Evolutionary conservation across 2,113 vertebrate species (phyloP).

Genomic region (Scophthalmus maximus): DNA sequence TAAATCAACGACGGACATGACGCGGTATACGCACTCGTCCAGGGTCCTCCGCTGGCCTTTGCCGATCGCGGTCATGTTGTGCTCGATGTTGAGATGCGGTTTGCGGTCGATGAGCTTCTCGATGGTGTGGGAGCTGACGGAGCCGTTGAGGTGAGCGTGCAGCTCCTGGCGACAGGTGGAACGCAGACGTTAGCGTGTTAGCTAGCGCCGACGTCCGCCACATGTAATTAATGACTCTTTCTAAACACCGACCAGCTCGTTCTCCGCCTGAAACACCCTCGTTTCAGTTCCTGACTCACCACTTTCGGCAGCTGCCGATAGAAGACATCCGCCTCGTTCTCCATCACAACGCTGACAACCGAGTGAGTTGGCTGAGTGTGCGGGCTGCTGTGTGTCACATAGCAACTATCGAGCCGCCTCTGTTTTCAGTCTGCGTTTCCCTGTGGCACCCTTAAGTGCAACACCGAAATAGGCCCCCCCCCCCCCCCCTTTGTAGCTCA

Average conservation of each 20-base stretch:
- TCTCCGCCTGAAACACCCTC: too few species aligned
- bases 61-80: slow-evolving; percentile 90
- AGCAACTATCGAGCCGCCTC: neutral
- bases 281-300: slow-evolving; percentile 60
- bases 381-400: neutral
- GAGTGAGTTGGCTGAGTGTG: too few species aligned
- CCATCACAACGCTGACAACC: slow-evolving; percentile 63
- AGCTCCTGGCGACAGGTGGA: slow-evolving; percentile 86
- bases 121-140: slow-evolving; percentile 91
- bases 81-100: slow-evolving; percentile 87
- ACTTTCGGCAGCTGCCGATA: slow-evolving; percentile 83
- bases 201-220: neutral
- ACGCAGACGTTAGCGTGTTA: slow-evolving; percentile 53
- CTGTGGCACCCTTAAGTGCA: slow-evolving; percentile 57
- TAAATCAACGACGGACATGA: too few species aligned
- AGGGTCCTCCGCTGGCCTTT: slow-evolving; percentile 90
- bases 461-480: slow-evolving; percentile 42
- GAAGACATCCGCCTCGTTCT: slow-evolving; percentile 64
- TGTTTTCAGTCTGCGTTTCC: slow-evolving; percentile 73
- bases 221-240: neutral
- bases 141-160: slow-evolving; percentile 96
- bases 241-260: neutral
- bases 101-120: slow-evolving; percentile 90
- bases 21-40: slow-evolving; percentile 88
- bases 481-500: neutral